phyloP scores from a whole-genome alignment of 2,888 invertebrate genomes.

The Geophilus truncorum region DNA sequence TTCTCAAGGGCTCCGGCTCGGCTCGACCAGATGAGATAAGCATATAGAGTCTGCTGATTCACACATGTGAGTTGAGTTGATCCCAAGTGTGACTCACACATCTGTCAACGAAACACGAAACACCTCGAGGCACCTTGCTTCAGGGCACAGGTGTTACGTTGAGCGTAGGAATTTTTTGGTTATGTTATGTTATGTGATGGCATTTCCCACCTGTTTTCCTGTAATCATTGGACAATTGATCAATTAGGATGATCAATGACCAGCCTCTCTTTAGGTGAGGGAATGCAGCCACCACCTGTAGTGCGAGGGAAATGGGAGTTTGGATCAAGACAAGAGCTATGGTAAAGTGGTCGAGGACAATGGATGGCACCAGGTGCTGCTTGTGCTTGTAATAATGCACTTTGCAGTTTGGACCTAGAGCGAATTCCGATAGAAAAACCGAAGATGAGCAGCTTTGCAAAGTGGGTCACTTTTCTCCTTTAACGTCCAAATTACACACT shows the following conservation, averaged over 20 bases:
- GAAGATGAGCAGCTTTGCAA: neutral
- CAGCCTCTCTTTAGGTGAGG: neutral
- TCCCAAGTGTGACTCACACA: neutral
- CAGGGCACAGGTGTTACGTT: neutral
- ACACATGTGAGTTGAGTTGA: neutral
- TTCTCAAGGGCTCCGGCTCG: neutral
- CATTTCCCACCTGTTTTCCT: conserved; percentile 27
- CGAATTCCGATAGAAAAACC: neutral
- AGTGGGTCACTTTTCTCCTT: neutral
- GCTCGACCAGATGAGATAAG: neutral
- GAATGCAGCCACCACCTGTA: conserved; percentile 7
- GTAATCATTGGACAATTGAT: conserved; percentile 22
- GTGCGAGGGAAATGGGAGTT: conserved; percentile 3
- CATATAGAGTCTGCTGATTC: neutral
- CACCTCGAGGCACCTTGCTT: neutral
- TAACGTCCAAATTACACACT: neutral
- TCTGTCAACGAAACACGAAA: neutral
- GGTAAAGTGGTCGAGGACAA: conserved; percentile 20
- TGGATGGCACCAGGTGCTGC: conserved; percentile 12
- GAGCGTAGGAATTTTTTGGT: neutral
- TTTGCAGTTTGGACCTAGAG: neutral
- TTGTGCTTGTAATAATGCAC: conserved; percentile 23
- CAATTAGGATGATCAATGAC: conserved; percentile 21
- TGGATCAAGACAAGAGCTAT: conserved; percentile 5
- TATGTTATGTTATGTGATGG: conserved; percentile 24